These are phyloP conservation scores for Sarcophaga carnaria DNA, from an alignment of 2,888 invertebrate genomes.

Conservation along the genomic window DNA sequence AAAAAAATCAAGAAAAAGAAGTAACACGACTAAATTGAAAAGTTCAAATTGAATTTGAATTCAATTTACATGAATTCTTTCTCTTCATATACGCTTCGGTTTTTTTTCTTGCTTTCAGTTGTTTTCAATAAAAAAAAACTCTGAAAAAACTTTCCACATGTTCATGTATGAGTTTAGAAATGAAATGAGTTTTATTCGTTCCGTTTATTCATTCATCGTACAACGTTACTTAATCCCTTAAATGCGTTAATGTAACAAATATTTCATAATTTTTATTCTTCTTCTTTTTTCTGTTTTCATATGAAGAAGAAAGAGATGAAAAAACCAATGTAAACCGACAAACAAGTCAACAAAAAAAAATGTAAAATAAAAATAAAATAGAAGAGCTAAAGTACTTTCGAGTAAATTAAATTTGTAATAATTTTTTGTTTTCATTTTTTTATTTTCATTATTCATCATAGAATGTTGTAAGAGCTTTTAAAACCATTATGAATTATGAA, in stretches of 20 bases:
- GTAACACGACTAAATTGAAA: slow-evolving; percentile 77
- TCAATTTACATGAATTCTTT: slow-evolving; percentile 76
- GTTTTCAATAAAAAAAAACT: slow-evolving; percentile 22
- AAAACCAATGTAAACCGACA: slow-evolving; percentile 3
- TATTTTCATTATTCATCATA: not conserved
- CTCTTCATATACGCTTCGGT: slow-evolving; percentile 25
- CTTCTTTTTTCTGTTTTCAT: not conserved
- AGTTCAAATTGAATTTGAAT: slow-evolving; percentile 81
- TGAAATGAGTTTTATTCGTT: slow-evolving; percentile 25
- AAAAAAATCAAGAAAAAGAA: slow-evolving; percentile 4
- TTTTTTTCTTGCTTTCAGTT: slow-evolving; percentile 22
- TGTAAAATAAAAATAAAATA: not conserved
- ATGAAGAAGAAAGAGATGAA: slow-evolving; percentile 1
- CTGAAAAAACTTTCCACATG: not conserved
- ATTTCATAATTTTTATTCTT: slow-evolving; percentile 36
- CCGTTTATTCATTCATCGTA: not conserved
- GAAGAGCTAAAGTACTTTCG: slow-evolving; percentile 43
- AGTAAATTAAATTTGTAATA: slow-evolving; percentile 69
- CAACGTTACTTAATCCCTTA: slow-evolving; percentile 54
- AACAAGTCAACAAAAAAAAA: not conserved
- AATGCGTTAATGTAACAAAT: slow-evolving; percentile 61
- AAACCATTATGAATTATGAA: slow-evolving; percentile 60
- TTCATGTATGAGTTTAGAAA: slow-evolving; percentile 57
- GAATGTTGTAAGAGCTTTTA: slow-evolving; percentile 42
- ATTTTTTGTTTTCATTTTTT: slow-evolving; percentile 30